Conservation (phyloP, 2,797 vertebrate species). For the Thunnus albacares region DNA sequence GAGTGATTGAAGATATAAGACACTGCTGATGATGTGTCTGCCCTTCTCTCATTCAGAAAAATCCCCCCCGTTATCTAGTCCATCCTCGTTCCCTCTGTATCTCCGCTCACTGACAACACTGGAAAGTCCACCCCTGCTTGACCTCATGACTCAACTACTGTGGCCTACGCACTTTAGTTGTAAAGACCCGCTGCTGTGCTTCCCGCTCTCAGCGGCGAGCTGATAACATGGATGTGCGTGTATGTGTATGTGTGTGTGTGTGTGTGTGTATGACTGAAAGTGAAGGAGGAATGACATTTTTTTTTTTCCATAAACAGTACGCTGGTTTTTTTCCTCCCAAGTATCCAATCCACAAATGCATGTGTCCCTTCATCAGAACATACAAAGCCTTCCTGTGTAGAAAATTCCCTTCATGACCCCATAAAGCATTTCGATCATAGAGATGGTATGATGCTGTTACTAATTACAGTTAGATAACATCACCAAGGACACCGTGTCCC, state of each 20-base stretch:
- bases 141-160: slow-evolving; percentile 58
- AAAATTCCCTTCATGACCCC: slow-evolving; percentile 55
- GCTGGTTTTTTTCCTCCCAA: slow-evolving; percentile 7
- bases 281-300: slow-evolving; percentile 39
- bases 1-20: slow-evolving; percentile 40
- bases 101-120: slow-evolving; percentile 23
- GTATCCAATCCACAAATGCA: slow-evolving; percentile 31
- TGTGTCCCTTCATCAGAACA: slow-evolving; percentile 39
- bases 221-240: slow-evolving; percentile 45
- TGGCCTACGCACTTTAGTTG: slow-evolving; percentile 14
- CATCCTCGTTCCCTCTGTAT: not conserved
- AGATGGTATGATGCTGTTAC: slow-evolving; percentile 44
- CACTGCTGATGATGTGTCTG: slow-evolving; percentile 33
- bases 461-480: slow-evolving; percentile 51
- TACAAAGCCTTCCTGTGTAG: slow-evolving; percentile 64
- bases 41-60: slow-evolving; percentile 55
- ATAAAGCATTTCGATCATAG: slow-evolving; percentile 45
- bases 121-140: slow-evolving; percentile 66
- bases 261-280: slow-evolving; percentile 27
- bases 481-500: slow-evolving; percentile 47
- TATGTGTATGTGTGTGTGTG: slow-evolving; percentile 19
- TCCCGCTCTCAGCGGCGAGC: slow-evolving; percentile 41
- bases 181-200: slow-evolving; percentile 32
- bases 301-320: slow-evolving; percentile 44
- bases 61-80: not conserved